Evolutionary conservation across 2,113 vertebrate genomes (phyloP).

Genomic region (Heteronetta atricapilla): DNA sequence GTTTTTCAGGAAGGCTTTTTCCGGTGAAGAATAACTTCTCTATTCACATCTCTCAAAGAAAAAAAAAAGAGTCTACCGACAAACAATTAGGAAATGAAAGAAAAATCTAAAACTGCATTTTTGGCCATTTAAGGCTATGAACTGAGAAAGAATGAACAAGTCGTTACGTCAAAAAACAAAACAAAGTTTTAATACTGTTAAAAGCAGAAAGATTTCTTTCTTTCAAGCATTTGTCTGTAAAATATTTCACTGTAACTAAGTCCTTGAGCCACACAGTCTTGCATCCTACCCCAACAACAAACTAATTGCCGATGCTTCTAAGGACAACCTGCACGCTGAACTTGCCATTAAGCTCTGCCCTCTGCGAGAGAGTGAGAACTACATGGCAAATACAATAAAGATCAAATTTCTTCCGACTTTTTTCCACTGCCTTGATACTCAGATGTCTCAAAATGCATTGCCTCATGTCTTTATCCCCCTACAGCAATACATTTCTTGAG

Average conservation of each 20-base stretch:
- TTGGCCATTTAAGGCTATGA: conserved; percentile 19
- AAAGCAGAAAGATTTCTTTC: neutral
- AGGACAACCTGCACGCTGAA: neutral
- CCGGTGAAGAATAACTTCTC: neutral
- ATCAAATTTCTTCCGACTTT: neutral
- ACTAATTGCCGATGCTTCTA: neutral
- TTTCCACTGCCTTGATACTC: neutral
- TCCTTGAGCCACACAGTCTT: neutral
- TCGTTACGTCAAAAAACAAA: neutral
- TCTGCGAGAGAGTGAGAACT: neutral
- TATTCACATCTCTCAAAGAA: neutral
- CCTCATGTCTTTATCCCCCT: neutral
- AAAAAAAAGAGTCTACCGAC: neutral
- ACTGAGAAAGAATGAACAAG: neutral
- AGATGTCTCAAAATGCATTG: neutral
- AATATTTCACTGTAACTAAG: neutral
- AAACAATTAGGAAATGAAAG: conserved; percentile 1
- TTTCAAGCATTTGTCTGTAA: neutral
- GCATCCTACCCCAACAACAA: neutral
- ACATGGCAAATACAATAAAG: neutral
- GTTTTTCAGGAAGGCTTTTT: neutral
- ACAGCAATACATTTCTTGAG: neutral
- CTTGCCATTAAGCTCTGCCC: neutral
- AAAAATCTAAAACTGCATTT: neutral
- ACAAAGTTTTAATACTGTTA: neutral